These are phyloP conservation scores for Scaptomyza pallida DNA, from an alignment of 1,140 invertebrate genomes.

Conservation along the genomic window DNA sequence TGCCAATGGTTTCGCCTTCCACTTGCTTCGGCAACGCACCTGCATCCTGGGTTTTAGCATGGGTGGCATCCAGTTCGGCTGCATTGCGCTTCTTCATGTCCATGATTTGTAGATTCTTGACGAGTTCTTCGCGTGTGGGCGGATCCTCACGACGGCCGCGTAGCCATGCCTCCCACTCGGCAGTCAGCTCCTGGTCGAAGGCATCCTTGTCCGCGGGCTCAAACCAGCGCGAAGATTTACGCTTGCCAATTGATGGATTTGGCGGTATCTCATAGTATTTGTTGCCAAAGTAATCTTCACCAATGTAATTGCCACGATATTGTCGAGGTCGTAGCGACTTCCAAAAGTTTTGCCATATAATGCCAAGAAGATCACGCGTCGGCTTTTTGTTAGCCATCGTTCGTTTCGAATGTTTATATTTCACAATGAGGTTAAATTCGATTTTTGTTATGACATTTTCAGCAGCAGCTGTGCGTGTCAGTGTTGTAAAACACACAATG, in stretches of 20 bases:
- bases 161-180: slow-evolving; percentile 94
- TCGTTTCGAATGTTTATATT: slow-evolving; percentile 30
- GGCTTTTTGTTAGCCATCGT: slow-evolving; percentile 81
- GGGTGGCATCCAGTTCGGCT: slow-evolving; percentile 86
- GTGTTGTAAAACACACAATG: slow-evolving; percentile 10
- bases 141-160: slow-evolving; percentile 86
- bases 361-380: slow-evolving; percentile 80
- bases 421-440: slow-evolving; percentile 9
- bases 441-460: slow-evolving; percentile 21
- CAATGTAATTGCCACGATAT: slow-evolving; percentile 85
- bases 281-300: slow-evolving; percentile 91
- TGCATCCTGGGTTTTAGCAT: slow-evolving; percentile 76
- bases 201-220: slow-evolving; percentile 86
- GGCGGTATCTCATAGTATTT: slow-evolving; percentile 91
- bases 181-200: slow-evolving; percentile 89
- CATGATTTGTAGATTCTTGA: slow-evolving; percentile 88
- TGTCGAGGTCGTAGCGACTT: slow-evolving; percentile 86
- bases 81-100: slow-evolving; percentile 90
- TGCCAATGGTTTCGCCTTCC: slow-evolving; percentile 68
- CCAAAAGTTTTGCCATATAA: slow-evolving; percentile 86
- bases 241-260: slow-evolving; percentile 86
- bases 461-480: slow-evolving; percentile 31
- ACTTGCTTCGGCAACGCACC: slow-evolving; percentile 73
- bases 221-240: slow-evolving; percentile 89
- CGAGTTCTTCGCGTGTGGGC: slow-evolving; percentile 89